A percentile compares a stretch with the other conserved stretches of the same genome.
Evolutionary conservation across 2,797 vertebrate species (phyloP).

Genomic region (Pitangus sulphuratus): DNA sequence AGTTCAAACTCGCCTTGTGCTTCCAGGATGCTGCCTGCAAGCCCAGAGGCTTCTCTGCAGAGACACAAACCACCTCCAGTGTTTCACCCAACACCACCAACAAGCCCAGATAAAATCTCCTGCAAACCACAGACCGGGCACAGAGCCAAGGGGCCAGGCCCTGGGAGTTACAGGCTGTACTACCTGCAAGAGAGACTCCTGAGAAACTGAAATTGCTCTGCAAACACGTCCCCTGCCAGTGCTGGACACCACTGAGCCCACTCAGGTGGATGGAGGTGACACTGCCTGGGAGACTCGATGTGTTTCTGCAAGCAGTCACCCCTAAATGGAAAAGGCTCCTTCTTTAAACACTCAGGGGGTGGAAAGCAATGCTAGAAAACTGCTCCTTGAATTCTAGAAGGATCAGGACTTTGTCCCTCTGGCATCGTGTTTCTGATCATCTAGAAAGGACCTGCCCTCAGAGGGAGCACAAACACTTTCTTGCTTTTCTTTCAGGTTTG

Average conservation of each 20-base stretch:
- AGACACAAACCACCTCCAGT: not conserved
- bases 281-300: not conserved
- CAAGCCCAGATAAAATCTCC: not conserved
- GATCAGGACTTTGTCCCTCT: not conserved
- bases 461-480: not conserved
- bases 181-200: not conserved
- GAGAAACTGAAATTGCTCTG: not conserved
- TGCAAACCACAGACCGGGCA: not conserved
- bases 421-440: fast-evolving
- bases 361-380: not conserved
- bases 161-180: not conserved
- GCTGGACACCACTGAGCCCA: fast-evolving
- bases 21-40: not conserved
- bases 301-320: not conserved
- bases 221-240: not conserved
- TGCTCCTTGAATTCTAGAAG: not conserved
- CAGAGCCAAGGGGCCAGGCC: not conserved
- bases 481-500: not conserved
- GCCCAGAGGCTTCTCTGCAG: not conserved
- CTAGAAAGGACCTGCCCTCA: not conserved
- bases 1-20: not conserved
- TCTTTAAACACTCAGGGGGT: not conserved
- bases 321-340: not conserved
- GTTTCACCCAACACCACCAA: not conserved
- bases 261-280: not conserved